A percentile compares a stretch with the other conserved stretches of the same genome.
phyloP scores from a whole-genome alignment of 2,797 vertebrate genomes.

The Trematomus bernacchii region DNA sequence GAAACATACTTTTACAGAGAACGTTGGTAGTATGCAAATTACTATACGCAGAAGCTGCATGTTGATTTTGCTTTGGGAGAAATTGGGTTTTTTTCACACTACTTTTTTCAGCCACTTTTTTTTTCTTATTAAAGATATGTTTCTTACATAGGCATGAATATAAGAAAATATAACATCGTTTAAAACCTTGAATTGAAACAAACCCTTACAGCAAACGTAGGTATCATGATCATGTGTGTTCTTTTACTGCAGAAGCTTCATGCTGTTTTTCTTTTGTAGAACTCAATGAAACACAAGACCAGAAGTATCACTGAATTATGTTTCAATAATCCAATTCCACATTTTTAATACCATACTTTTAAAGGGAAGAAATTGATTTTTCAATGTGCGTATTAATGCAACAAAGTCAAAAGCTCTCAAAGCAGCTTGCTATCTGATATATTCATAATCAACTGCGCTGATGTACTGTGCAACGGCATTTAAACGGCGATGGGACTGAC shows the following conservation, averaged over 20 bases:
- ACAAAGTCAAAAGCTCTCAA: slow-evolving; percentile 72
- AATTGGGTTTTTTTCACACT: too few relatives aligned
- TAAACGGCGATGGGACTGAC: slow-evolving; percentile 70
- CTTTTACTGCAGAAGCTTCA: not conserved
- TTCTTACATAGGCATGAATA: too few relatives aligned
- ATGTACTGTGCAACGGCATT: slow-evolving; percentile 67
- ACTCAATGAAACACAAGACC: slow-evolving; percentile 37
- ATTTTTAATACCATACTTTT: slow-evolving; percentile 36
- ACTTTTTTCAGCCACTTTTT: too few relatives aligned
- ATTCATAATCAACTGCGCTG: slow-evolving; percentile 78
- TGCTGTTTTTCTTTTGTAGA: slow-evolving; percentile 12
- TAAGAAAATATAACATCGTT: too few relatives aligned
- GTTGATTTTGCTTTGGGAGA: too few relatives aligned
- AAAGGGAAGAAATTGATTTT: slow-evolving; percentile 63
- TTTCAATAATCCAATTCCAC: slow-evolving; percentile 60
- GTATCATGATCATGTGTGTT: not conserved
- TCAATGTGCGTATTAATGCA: slow-evolving; percentile 64
- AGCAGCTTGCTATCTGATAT: slow-evolving; percentile 73
- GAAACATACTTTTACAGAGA: too few relatives aligned
- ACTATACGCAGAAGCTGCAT: too few relatives aligned
- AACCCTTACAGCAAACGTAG: not conserved
- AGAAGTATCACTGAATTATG: slow-evolving; percentile 48
- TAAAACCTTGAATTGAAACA: too few relatives aligned
- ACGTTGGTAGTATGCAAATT: too few relatives aligned
- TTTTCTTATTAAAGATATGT: too few relatives aligned